Conservation (phyloP, 2,797 vertebrate species). For the Luscinia luscinia region DNA sequence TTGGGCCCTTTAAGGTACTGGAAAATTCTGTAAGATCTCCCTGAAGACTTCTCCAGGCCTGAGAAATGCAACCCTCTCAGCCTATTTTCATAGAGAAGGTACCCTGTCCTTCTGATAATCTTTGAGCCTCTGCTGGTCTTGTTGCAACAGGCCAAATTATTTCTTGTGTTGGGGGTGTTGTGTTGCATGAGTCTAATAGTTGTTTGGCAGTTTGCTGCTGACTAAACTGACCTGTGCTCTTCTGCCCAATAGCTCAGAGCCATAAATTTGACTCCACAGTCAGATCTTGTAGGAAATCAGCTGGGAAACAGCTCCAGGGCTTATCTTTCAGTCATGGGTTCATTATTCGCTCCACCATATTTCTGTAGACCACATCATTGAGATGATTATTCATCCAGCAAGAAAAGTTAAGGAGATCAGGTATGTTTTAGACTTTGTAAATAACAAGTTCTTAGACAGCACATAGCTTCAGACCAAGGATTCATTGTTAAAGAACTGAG, state of each 20-base stretch:
- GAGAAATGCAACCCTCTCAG: neutral
- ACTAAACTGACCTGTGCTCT: neutral
- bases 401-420: neutral
- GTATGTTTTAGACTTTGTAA: neutral
- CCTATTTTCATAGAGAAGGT: neutral
- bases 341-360: neutral
- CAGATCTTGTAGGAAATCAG: neutral
- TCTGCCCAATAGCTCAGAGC: neutral
- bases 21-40: neutral
- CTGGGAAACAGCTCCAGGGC: neutral
- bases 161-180: neutral
- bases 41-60: neutral
- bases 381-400: neutral
- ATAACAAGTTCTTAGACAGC: neutral
- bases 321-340: neutral
- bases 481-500: neutral
- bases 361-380: neutral
- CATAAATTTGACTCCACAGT: neutral
- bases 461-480: neutral
- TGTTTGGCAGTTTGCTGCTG: neutral
- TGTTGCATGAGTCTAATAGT: neutral
- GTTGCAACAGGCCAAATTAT: neutral
- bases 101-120: neutral
- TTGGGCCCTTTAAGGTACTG: no score
- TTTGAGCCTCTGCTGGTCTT: neutral